Base-by-base conservation (phyloP, 2,888 invertebrate species). In the Thymelicus sylvestris region DNA sequence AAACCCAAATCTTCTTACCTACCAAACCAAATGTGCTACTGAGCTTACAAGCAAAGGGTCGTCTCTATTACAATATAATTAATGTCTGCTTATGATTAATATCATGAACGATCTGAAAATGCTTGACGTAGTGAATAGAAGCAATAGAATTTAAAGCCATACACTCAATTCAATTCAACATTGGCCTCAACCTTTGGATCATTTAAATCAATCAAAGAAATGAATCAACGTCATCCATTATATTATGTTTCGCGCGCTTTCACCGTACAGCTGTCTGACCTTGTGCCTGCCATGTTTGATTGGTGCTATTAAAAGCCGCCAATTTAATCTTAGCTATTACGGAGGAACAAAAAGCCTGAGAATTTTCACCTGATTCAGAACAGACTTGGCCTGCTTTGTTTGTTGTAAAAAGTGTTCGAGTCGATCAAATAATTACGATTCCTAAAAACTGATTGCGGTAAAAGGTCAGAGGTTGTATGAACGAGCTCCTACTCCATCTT, bases 101-200 rank as follows among this genome's bases (percentile, higher is more conserved):
- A 62, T 13, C 4, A 63, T 15, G 15, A 62, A 44, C 15, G 19
- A 6, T 8, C 13, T 62, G 44, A 6, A 44, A 68, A 52, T 64
- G n/a, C 63, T 57, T 6, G 13, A 39, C 19, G 50, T 55, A 13
- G 12, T 39, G 48, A 38, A 69, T 64, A 19, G 59, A 64, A 69
- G 13, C 39, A 64, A 57, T 69, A 38, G 24, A 64, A 59, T 64
- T 52, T 39, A 55, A 39, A 59, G 52, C 48, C n/a, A 65, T 57
- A 19, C 31, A 52, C 60, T 41, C 44, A 8, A 44, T 44, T 60
- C 60, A 76, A 76, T 73, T 68, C 73, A 60, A 63, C 55, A 67
- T 48, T 67, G 77, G 79, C 86, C 86, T 84, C 80, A 79, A 86
- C 83, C 85, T 86, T 85, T 84, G 73, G 63, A 68, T 77, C 75